Percentiles rank a stretch among this genome's conserved stretches.
Conservation (phyloP, 2,888 invertebrate genomes). For the Pammene aurita region DNA sequence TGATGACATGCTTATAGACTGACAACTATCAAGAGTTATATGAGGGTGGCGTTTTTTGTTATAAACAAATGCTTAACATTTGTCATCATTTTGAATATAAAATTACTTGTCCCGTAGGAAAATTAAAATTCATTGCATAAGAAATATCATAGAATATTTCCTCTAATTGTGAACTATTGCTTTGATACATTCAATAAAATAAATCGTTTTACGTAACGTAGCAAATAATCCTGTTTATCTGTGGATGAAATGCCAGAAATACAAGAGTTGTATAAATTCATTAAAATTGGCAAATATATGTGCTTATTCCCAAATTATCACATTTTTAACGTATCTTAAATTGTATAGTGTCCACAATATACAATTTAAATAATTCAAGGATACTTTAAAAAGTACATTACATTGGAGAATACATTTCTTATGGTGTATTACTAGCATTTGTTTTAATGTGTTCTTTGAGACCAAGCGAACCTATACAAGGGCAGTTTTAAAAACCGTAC, state of each 20-base stretch:
- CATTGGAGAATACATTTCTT: too few species aligned
- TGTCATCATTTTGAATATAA: conserved; percentile 2
- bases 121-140: conserved; percentile 8
- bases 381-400: neutral
- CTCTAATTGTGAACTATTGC: conserved; percentile 23
- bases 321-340: neutral
- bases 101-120: neutral
- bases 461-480: neutral
- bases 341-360: neutral
- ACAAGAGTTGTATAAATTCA: neutral
- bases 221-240: neutral
- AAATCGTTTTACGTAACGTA: conserved; percentile 8
- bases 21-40: neutral
- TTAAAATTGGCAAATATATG: conserved; percentile 7
- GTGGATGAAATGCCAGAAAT: conserved; percentile 3
- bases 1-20: neutral
- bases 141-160: conserved; percentile 16
- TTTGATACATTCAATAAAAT: conserved; percentile 23
- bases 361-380: neutral
- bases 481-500: neutral
- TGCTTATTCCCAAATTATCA: neutral
- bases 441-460: neutral
- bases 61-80: neutral
- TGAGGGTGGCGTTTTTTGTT: neutral
- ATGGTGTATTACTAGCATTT: neutral